Conservation (phyloP, 2,888 invertebrate genomes). For the Axea sp. region DNA sequence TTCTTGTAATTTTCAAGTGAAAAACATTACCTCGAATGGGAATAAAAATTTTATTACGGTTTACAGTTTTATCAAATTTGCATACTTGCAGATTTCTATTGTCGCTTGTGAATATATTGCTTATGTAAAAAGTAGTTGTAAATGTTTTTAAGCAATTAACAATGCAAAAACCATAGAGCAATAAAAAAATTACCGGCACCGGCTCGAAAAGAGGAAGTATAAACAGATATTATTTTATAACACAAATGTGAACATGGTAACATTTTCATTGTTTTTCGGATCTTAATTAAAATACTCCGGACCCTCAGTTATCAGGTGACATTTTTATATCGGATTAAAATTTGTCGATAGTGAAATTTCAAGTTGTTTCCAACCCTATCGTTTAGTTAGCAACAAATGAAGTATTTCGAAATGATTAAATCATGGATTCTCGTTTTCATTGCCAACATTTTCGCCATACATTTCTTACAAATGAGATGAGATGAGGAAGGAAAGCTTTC, state of each 20-base stretch:
- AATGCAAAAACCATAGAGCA: no score
- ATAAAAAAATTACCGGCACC: no score
- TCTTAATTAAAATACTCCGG: no score
- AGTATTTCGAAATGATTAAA: slow-evolving; percentile 25
- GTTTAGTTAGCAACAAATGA: slow-evolving; percentile 46
- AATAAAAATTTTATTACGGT: slow-evolving; percentile 38
- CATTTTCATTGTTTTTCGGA: no score
- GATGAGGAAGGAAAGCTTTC: slow-evolving; percentile 56
- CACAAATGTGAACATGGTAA: no score
- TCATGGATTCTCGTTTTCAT: slow-evolving; percentile 27
- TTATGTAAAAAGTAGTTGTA: no score
- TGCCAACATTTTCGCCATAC: slow-evolving; percentile 46
- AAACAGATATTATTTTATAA: no score
- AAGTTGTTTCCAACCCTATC: slow-evolving; percentile 29
- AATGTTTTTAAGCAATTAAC: no score
- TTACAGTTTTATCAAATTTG: slow-evolving; percentile 38
- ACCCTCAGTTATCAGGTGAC: no score
- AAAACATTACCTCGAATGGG: slow-evolving; percentile 10
- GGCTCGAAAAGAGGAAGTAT: no score
- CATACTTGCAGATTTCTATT: slow-evolving; percentile 8
- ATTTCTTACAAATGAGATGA: slow-evolving; percentile 56
- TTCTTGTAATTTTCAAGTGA: slow-evolving; percentile 40
- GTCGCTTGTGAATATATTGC: no score
- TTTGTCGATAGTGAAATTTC: slow-evolving; percentile 10
- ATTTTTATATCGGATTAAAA: slow-evolving; percentile 21